These are phyloP conservation scores for Malthinus flaveolus DNA, from an alignment of 2,888 invertebrate species.

Conservation along the genomic window DNA sequence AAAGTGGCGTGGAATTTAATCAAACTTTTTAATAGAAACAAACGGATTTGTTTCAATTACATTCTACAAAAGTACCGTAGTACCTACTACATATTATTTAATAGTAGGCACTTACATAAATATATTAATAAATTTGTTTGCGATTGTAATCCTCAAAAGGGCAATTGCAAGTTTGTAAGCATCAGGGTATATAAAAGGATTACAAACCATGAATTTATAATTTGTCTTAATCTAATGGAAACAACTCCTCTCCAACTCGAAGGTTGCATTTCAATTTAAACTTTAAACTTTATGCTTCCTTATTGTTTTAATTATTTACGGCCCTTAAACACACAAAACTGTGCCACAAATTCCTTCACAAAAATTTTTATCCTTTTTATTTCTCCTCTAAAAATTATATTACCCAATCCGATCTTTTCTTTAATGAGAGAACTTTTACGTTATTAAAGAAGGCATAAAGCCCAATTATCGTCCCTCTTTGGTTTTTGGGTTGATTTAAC, in stretches of 20 bases:
- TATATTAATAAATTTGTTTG: no score
- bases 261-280: background rate
- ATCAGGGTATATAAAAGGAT: conserved; percentile 1
- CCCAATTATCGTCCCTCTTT: conserved; percentile 7
- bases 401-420: no score
- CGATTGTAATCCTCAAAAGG: no score
- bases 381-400: background rate
- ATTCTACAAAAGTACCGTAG: no score
- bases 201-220: conserved; percentile 15
- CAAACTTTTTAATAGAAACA: no score
- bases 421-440: no score
- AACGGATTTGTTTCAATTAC: no score
- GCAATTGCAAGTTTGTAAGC: no score
- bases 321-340: background rate
- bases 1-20: no score
- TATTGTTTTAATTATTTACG: conserved; percentile 1
- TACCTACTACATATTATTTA: no score
- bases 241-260: background rate
- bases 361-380: background rate
- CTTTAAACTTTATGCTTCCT: background rate
- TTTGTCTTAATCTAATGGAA: conserved; percentile 13
- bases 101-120: no score
- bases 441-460: background rate
- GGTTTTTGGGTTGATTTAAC: conserved; percentile 11
- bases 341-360: no score